Conservation (phyloP, 2,113 vertebrate species). For the Orcinus orca region DNA sequence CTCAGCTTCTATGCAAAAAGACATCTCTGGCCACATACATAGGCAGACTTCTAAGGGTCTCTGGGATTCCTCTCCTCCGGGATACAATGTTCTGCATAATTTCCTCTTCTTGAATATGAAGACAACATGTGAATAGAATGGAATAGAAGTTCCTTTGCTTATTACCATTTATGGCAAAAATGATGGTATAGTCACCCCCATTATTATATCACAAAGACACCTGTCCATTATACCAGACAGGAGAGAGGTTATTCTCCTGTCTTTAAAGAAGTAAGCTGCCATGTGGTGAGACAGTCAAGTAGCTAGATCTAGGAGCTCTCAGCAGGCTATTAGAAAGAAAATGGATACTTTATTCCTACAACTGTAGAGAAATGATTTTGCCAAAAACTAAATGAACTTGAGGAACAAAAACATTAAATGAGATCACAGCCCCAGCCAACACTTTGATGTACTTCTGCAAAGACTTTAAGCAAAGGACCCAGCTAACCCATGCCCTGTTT, state of each 20-base stretch:
- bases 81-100: rapidly evolving
- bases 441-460: not conserved
- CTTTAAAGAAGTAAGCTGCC: not conserved
- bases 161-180: not conserved
- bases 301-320: not conserved
- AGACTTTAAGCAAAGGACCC: not conserved
- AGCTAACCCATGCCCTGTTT: not conserved
- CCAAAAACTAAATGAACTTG: not conserved
- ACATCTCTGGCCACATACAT: not conserved
- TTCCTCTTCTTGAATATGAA: not conserved
- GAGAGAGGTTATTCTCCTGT: not conserved
- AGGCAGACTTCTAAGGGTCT: not conserved
- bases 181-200: not conserved
- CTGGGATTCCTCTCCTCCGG: not conserved
- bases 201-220: not conserved
- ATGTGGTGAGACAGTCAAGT: rapidly evolving
- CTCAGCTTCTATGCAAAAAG: not conserved
- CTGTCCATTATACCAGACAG: not conserved
- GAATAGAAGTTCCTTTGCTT: not conserved
- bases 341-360: not conserved
- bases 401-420: not conserved
- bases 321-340: rapidly evolving
- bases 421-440: not conserved
- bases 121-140: not conserved
- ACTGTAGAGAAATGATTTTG: not conserved